A percentile compares a stretch with the other conserved stretches of the same genome.
Evolutionary conservation across 2,888 invertebrate genomes (phyloP).

Genomic region (Oligia fasciuncula): DNA sequence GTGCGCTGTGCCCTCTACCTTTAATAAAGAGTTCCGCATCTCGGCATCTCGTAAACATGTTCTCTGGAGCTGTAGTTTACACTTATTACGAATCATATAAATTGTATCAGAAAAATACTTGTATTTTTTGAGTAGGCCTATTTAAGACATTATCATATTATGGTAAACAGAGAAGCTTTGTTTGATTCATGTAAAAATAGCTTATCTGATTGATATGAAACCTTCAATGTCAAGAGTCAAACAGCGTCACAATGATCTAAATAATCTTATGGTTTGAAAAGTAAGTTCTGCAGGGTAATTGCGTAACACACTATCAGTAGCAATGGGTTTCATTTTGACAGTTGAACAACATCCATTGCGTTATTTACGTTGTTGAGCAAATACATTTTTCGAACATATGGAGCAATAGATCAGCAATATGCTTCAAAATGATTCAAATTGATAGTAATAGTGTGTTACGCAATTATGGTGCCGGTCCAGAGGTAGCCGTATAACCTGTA

Average conservation of each 20-base stretch:
- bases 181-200: constrained; percentile 51
- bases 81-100: not conserved
- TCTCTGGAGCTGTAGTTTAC: constrained; percentile 4
- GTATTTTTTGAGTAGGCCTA: constrained; percentile 15
- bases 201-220: constrained; percentile 52
- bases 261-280: constrained; percentile 5
- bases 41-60: constrained; percentile 31
- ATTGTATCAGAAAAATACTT: constrained; percentile 3
- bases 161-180: constrained; percentile 42
- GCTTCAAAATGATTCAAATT: too few species aligned
- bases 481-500: not conserved
- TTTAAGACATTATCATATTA: constrained; percentile 34
- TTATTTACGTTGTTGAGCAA: too few species aligned
- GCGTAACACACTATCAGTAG: too few species aligned
- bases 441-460: too few species aligned
- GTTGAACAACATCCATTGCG: too few species aligned
- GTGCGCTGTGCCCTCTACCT: constrained; percentile 31
- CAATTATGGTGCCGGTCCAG: too few species aligned
- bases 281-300: not conserved
- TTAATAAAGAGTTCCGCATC: constrained; percentile 43
- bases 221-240: constrained; percentile 49
- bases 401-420: too few species aligned
- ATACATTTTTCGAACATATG: too few species aligned
- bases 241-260: not conserved
- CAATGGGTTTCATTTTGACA: too few species aligned